These are phyloP conservation scores for Enteromius unitaeniatus DNA, from an alignment of 2,797 vertebrate genomes.

Conservation along the genomic window DNA sequence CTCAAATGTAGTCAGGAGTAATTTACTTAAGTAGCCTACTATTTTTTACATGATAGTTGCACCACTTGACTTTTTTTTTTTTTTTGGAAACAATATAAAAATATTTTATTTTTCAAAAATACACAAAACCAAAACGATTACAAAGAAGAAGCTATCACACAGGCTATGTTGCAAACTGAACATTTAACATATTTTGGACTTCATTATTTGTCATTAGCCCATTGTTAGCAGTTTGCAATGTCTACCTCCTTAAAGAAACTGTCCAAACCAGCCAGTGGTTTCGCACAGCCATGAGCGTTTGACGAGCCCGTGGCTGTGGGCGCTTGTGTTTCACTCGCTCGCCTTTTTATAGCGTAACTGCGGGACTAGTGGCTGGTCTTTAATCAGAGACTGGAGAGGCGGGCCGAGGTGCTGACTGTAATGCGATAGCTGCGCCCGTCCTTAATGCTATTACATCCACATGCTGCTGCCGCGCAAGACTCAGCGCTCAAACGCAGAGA, in stretches of 20 bases:
- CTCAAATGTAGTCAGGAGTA: neutral
- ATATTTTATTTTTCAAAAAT: neutral
- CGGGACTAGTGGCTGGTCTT: constrained; percentile 67
- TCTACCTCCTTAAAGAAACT: constrained; percentile 35
- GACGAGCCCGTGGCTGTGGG: constrained; percentile 38
- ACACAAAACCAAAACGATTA: neutral
- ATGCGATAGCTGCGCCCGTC: constrained; percentile 77
- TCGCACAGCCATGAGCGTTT: constrained; percentile 39
- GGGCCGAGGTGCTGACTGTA: constrained; percentile 78
- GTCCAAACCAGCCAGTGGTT: constrained; percentile 42
- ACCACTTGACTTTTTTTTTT: neutral
- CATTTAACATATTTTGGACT: neutral
- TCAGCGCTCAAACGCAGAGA: constrained; percentile 50
- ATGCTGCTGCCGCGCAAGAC: constrained; percentile 52
- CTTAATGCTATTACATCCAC: constrained; percentile 68
- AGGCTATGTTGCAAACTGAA: neutral
- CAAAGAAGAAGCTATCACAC: neutral
- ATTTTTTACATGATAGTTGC: neutral
- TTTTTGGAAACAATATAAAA: neutral
- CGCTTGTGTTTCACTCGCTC: constrained; percentile 56
- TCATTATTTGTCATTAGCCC: constrained; percentile 33
- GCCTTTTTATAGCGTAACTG: constrained; percentile 66
- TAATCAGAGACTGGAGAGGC: constrained; percentile 78
- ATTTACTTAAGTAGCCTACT: neutral
- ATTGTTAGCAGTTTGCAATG: neutral